These are phyloP conservation scores for Spondyliosoma cantharus DNA, from an alignment of 2,797 vertebrate genomes.

Conservation along the genomic window DNA sequence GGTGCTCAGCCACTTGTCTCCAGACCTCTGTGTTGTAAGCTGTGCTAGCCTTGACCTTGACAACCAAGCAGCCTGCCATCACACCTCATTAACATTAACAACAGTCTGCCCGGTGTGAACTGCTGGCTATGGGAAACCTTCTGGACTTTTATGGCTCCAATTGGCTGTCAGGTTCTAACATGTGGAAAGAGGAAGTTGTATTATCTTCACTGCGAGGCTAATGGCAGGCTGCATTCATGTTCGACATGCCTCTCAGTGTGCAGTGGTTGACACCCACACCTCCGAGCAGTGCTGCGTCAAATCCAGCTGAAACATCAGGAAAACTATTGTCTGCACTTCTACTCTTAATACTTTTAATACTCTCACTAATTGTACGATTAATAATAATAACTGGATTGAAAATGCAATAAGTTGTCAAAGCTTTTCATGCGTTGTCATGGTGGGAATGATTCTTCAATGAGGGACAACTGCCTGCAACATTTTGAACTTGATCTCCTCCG, in stretches of 20 bases:
- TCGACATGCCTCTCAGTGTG: slow-evolving; percentile 56
- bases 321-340: slow-evolving; percentile 23
- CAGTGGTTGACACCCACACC: slow-evolving; percentile 51
- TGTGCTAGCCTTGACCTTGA: slow-evolving; percentile 77
- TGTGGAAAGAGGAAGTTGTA: slow-evolving; percentile 78
- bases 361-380: slow-evolving; percentile 6
- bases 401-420: not conserved
- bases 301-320: slow-evolving; percentile 4
- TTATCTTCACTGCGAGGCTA: slow-evolving; percentile 72
- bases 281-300: slow-evolving; percentile 27
- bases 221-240: slow-evolving; percentile 66
- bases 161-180: slow-evolving; percentile 74
- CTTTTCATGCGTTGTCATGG: not conserved
- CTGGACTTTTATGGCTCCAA: slow-evolving; percentile 75
- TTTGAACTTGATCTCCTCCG: not conserved
- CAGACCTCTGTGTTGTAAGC: slow-evolving; percentile 27
- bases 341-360: not conserved
- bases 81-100: slow-evolving; percentile 79
- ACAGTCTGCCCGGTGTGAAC: slow-evolving; percentile 73
- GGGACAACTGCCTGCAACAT: no score
- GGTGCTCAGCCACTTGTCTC: slow-evolving; percentile 6
- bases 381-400: not conserved
- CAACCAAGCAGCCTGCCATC: slow-evolving; percentile 69
- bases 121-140: slow-evolving; percentile 70
- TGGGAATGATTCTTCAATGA: not conserved